phyloP scores from a whole-genome alignment of 2,113 vertebrate species.

The Zosterops hypoxanthus region DNA sequence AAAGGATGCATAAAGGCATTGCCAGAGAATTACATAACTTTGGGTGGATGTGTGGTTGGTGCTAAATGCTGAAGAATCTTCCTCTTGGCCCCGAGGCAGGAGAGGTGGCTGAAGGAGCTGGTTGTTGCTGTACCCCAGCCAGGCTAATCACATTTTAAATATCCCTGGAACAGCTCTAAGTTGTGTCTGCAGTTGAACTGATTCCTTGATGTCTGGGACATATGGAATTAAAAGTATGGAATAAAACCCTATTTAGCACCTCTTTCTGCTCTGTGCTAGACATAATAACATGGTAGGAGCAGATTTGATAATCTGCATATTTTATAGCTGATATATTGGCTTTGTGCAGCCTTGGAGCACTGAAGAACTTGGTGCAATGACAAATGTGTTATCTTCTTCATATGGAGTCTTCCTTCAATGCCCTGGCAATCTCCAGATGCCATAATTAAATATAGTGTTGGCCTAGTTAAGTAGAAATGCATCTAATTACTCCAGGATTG shows the following conservation, averaged over 20 bases:
- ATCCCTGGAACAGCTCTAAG: neutral
- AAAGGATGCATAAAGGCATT: neutral
- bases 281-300: neutral
- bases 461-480: neutral
- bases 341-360: neutral
- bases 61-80: neutral
- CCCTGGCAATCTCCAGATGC: neutral
- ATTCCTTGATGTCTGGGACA: neutral
- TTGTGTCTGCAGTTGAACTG: neutral
- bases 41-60: neutral
- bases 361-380: neutral
- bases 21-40: neutral
- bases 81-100: neutral
- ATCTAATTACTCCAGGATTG: neutral
- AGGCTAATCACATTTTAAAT: neutral
- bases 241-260: neutral
- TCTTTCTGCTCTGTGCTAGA: neutral
- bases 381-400: constrained; percentile 8
- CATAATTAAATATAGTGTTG: neutral
- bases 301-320: constrained; percentile 4
- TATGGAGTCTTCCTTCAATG: neutral
- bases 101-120: neutral
- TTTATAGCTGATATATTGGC: neutral
- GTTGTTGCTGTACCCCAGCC: neutral
- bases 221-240: neutral